Evolutionary conservation across 2,888 invertebrate species (phyloP), one percentile per base, ranked within the genome.

Genomic region (Brenthis ino): DNA sequence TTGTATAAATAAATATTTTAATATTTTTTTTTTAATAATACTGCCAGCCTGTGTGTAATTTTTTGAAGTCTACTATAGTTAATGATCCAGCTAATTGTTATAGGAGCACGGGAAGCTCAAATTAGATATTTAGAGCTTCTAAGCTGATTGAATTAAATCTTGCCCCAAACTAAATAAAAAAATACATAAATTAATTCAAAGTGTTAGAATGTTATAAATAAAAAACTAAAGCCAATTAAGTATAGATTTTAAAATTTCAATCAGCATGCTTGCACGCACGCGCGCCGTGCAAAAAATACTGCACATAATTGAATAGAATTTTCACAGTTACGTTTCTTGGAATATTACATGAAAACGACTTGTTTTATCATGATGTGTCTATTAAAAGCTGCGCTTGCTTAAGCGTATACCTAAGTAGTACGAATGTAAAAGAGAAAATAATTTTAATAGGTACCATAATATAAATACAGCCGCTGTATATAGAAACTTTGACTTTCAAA

Each of bases 281-380:
- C 47, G 57, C 47, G n/a, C 28, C 54, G 20, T 28, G 13, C 28
- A 54, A 54, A 28, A 54, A 54, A 28, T 13, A 24, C 13, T 28
- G 14, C 54, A 54, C 54, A 5, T 54, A 54, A 54, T 54, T 54
- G 54, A 54, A 54, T 54, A 54, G 6, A 24, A 28, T 24, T 28
- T 54, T 54, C 28, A 54, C 28, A 54, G 54, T 54, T 54, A 54
- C 28, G 28, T 54, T 54, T 24, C 54, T 54, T 54, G 5, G 54
- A 28, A 54, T 28, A 28, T 54, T 12, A 54, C 28, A 14, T 54
- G 24, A 54, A 54, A 54, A 54, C 54, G 20, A 54, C 13, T 28
- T 24, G 13, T 54, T 28, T 54, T 28, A 54, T 54, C 54, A 54
- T 54, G 13, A 54, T 28, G 54, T 2, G 24, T 54, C 54, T 54